These are phyloP conservation scores for Hemiscyllium ocellatum DNA, from an alignment of 2,113 vertebrate species.

Conservation along the genomic window DNA sequence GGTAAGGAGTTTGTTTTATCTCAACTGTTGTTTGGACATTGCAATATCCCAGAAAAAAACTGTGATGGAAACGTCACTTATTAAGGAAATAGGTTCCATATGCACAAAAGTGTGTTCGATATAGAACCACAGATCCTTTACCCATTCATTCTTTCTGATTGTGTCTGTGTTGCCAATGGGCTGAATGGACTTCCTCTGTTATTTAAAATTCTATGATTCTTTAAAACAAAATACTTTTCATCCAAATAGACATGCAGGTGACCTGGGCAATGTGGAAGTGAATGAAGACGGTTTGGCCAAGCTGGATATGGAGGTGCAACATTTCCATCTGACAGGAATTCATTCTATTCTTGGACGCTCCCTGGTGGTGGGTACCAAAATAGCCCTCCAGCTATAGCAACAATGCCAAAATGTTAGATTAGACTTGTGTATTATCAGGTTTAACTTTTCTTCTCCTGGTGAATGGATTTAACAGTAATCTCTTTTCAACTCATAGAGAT, in stretches of 20 bases:
- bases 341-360: conserved; percentile 35
- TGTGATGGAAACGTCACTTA: not conserved
- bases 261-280: not conserved
- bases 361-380: conserved; percentile 32
- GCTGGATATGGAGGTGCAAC: not conserved
- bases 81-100: not conserved
- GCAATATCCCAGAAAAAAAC: not conserved
- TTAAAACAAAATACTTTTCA: conserved; percentile 10
- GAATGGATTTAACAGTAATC: not conserved
- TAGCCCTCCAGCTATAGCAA: not conserved
- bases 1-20: not conserved
- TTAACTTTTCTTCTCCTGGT: not conserved
- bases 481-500: not conserved
- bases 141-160: not conserved
- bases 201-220: not conserved
- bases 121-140: too few relatives aligned
- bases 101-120: not conserved
- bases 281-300: conserved; percentile 35
- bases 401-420: not conserved
- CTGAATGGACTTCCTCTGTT: not conserved
- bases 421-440: not conserved
- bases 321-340: conserved; percentile 23
- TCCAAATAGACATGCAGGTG: conserved; percentile 5
- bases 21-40: not conserved
- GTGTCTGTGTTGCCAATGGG: not conserved